Evolutionary conservation across 2,888 invertebrate species (phyloP).

Genomic region (Pardosa pseudoannulata): DNA sequence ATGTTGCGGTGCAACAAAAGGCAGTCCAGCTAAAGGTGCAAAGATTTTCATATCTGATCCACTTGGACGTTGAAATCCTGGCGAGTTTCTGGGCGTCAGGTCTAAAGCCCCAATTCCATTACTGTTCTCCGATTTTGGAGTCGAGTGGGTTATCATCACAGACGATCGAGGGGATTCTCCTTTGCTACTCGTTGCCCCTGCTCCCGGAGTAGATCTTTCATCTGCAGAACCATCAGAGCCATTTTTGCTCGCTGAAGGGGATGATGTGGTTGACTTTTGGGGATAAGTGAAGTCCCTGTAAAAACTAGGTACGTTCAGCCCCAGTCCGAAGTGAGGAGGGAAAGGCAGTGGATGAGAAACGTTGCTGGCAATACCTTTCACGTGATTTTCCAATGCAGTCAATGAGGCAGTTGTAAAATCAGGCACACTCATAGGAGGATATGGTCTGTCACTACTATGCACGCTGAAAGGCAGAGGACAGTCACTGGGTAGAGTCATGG

Average conservation of each 20-base stretch:
- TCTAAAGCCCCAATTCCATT: constrained; percentile 76
- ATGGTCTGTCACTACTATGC: constrained; percentile 39
- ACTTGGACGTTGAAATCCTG: constrained; percentile 37
- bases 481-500: constrained; percentile 65
- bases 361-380: constrained; percentile 83
- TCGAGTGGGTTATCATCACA: constrained; percentile 7
- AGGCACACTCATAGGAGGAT: constrained; percentile 50
- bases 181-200: constrained; percentile 28
- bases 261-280: constrained; percentile 48
- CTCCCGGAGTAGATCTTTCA: constrained; percentile 73
- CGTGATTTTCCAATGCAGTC: constrained; percentile 87
- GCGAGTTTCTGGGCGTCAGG: constrained; percentile 74
- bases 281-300: constrained; percentile 65
- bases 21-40: constrained; percentile 77
- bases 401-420: constrained; percentile 82
- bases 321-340: constrained; percentile 71
- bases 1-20: constrained; percentile 80
- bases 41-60: constrained; percentile 66
- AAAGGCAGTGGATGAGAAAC: constrained; percentile 73
- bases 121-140: constrained; percentile 75
- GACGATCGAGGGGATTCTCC: constrained; percentile 49
- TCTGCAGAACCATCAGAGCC: constrained; percentile 70
- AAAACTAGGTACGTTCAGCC: constrained; percentile 68
- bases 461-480: constrained; percentile 50
- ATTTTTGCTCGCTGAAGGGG: constrained; percentile 73